Evolutionary conservation across 2,797 vertebrate species (phyloP).

Genomic region (Acestrorhynchus altus): DNA sequence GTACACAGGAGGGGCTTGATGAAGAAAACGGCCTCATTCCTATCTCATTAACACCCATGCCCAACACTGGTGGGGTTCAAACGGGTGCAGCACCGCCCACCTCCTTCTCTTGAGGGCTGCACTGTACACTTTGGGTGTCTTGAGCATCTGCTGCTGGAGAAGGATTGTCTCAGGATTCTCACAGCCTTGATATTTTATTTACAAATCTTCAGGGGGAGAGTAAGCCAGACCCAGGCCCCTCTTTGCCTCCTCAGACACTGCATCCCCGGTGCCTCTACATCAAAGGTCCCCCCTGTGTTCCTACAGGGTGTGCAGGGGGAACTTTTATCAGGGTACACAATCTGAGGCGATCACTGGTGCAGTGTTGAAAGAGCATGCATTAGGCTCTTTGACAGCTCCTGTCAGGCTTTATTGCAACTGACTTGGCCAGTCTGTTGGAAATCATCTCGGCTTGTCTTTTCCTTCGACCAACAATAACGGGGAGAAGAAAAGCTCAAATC

Average conservation of each 20-base stretch:
- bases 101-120: conserved; percentile 30
- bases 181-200: conserved; percentile 78
- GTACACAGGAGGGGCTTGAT: conserved; percentile 53
- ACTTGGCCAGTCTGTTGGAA: conserved; percentile 57
- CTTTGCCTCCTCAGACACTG: conserved; percentile 65
- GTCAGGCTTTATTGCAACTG: conserved; percentile 65
- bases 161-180: conserved; percentile 70
- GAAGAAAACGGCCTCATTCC: conserved; percentile 61
- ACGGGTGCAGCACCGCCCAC: conserved; percentile 46
- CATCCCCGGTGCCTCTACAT: conserved; percentile 67
- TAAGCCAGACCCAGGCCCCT: conserved; percentile 61
- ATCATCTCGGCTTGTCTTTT: conserved; percentile 59
- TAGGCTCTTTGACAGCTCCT: conserved; percentile 62
- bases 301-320: conserved; percentile 70
- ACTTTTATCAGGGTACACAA: conserved; percentile 72
- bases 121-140: conserved; percentile 46
- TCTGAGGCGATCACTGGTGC: conserved; percentile 64
- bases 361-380: conserved; percentile 73
- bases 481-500: conserved; percentile 42
- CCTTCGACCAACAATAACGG: conserved; percentile 48
- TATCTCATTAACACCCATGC: conserved; percentile 71
- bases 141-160: conserved; percentile 4
- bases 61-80: conserved; percentile 63
- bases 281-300: conserved; percentile 70
- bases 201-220: conserved; percentile 67